Base-by-base conservation (phyloP, 2,113 vertebrate species). In the Columbina picui region DNA sequence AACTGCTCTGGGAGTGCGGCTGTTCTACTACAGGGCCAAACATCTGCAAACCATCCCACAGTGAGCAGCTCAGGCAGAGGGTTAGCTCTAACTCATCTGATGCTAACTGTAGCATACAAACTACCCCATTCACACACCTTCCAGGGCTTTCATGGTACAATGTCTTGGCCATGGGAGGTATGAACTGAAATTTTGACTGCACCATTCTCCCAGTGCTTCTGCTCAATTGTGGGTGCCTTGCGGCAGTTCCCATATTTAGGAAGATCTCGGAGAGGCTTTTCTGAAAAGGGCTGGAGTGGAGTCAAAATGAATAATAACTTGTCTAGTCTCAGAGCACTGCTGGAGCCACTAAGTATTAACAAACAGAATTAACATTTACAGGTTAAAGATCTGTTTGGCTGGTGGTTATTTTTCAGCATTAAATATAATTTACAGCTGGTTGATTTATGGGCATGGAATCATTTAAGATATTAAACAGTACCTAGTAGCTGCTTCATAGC, bases 321-420 rank as follows among this genome's bases (percentile, higher is more conserved):
- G 18, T 92, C 63, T 60, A 95, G 67, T 49, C 74, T 77, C 67
- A 6, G 22, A 97, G 87, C 60, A 34, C 90, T 74, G 63, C 67
- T 89, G 84, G 70, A 96, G 90, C 79, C 71, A 39, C 63, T 67
- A 39, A 84, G 83, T 61, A 95, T 95, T 92, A 97, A 94, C 96
- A 96, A 94, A 93, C 70, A 94, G 91, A 91, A 97, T 93, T 94
- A 95, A 90, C 83, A 87, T 96, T 96, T 97, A 93, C 93, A 90
- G 90, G 94, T 92, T 93, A 96, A 94, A 96, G 85, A 91, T 92
- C 92, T 93, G 85, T 95, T 97, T 97, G 83, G 70, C 86, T 63
- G 69, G 70, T 84, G 69, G 89, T 64, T 97, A 94, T 95, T 96
- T 93, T 93, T 94, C 95, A 95, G 84, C 67, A 75, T 89, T 96